These are phyloP conservation scores for Nibea coibor DNA, from an alignment of 2,113 vertebrate genomes.

Conservation along the genomic window DNA sequence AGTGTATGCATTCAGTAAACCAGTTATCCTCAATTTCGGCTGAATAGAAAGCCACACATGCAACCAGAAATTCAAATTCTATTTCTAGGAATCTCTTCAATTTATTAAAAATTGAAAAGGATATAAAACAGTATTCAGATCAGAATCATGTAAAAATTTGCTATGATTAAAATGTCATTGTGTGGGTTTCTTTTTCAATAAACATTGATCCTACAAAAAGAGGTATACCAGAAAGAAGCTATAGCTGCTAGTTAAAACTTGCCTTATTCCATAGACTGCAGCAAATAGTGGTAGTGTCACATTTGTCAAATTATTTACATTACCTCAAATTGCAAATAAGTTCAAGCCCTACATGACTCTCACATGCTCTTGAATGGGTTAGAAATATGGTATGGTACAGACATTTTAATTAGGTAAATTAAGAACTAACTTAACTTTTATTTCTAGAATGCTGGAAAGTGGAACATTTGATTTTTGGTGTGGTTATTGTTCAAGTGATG, in stretches of 20 bases:
- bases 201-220: background rate
- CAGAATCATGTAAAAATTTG: too few species aligned
- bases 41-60: background rate
- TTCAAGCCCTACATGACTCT: background rate
- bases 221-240: background rate
- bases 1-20: background rate
- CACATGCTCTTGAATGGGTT: background rate
- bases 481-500: too few species aligned
- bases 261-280: background rate
- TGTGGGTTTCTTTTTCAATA: background rate
- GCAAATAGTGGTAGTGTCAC: background rate
- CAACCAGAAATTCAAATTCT: background rate
- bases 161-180: background rate
- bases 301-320: background rate
- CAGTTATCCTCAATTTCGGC: background rate
- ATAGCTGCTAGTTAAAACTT: background rate
- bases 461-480: too few species aligned
- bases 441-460: too few species aligned
- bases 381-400: background rate
- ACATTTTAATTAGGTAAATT: too few species aligned
- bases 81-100: background rate
- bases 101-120: background rate
- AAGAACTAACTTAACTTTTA: too few species aligned
- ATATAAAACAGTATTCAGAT: too few species aligned
- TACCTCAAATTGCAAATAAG: background rate